Conservation (phyloP, 2,797 vertebrate genomes). For the Sebastes vulpes region DNA sequence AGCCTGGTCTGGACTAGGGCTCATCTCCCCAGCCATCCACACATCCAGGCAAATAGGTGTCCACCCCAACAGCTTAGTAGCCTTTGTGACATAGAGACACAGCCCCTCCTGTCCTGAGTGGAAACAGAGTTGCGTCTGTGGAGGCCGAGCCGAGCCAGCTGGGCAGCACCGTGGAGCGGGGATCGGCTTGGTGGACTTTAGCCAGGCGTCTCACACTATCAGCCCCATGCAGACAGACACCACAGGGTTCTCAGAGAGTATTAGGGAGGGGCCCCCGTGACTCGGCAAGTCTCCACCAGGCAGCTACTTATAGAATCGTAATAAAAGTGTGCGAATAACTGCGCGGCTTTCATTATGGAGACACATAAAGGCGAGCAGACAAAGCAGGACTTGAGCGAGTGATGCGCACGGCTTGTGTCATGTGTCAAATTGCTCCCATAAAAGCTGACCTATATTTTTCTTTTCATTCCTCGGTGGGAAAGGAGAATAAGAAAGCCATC, state of each 20-base stretch:
- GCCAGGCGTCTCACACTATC: conserved; percentile 78
- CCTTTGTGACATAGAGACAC: conserved; percentile 47
- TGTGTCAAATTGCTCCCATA: conserved; percentile 80
- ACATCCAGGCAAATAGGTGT: conserved; percentile 41
- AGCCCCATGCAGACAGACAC: conserved; percentile 72
- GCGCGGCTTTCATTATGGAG: conserved; percentile 59
- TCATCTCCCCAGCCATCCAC: conserved; percentile 1
- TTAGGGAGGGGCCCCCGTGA: conserved; percentile 55
- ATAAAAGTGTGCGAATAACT: conserved; percentile 75
- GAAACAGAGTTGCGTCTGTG: conserved; percentile 56
- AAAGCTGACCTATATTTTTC: conserved; percentile 82
- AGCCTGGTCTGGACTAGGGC: conserved; percentile 8
- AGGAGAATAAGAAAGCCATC: conserved; percentile 37
- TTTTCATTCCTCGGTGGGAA: conserved; percentile 51
- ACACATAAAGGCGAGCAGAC: conserved; percentile 68
- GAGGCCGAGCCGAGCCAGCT: conserved; percentile 49
- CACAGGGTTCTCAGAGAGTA: conserved; percentile 67
- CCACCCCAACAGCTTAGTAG: conserved; percentile 30
- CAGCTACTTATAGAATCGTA: conserved; percentile 70
- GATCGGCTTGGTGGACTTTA: conserved; percentile 68
- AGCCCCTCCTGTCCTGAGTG: conserved; percentile 55
- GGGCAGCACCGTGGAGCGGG: conserved; percentile 46
- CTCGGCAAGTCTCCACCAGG: conserved; percentile 68
- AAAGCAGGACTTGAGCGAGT: conserved; percentile 67
- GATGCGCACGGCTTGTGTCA: conserved; percentile 74